These are phyloP conservation scores for Beris chalybata DNA, from an alignment of 2,888 invertebrate species.

Conservation along the genomic window DNA sequence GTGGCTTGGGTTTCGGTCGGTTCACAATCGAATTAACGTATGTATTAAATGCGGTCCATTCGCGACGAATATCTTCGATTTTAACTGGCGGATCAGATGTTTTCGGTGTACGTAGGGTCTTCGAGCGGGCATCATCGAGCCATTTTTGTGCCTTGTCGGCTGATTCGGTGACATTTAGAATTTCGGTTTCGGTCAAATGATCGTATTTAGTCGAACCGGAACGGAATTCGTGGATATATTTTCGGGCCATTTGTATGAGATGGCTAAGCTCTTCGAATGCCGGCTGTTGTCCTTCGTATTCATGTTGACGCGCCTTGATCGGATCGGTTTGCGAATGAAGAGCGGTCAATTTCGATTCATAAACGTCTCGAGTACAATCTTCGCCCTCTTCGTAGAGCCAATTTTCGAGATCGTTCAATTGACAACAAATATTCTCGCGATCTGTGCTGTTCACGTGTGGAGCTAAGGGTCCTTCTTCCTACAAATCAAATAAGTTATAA, in stretches of 20 bases:
- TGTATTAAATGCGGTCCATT: conserved; percentile 64
- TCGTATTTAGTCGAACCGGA: conserved; percentile 72
- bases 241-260: conserved; percentile 77
- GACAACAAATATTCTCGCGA: conserved; percentile 63
- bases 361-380: conserved; percentile 77
- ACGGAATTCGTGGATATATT: conserved; percentile 74
- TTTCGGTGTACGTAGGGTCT: conserved; percentile 66
- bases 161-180: conserved; percentile 72
- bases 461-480: conserved; percentile 71
- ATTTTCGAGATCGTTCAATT: conserved; percentile 84
- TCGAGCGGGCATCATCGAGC: conserved; percentile 76
- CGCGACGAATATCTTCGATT: conserved; percentile 76
- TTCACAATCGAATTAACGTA: conserved; percentile 76
- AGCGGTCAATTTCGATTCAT: conserved; percentile 65
- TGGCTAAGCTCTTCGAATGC: conserved; percentile 81
- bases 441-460: conserved; percentile 75
- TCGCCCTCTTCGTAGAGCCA: conserved; percentile 98
- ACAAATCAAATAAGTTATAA: conserved; percentile 7
- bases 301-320: conserved; percentile 78
- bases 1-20: conserved; percentile 86
- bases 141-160: conserved; percentile 75
- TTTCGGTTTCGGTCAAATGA: conserved; percentile 80
- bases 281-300: conserved; percentile 76
- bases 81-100: conserved; percentile 77
- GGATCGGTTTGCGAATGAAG: conserved; percentile 83